Percentiles rank a stretch among this genome's conserved stretches.
Conservation (phyloP, 30 jellyfish, hydroid and myxozoan species). For the Aurelia coerulea region DNA sequence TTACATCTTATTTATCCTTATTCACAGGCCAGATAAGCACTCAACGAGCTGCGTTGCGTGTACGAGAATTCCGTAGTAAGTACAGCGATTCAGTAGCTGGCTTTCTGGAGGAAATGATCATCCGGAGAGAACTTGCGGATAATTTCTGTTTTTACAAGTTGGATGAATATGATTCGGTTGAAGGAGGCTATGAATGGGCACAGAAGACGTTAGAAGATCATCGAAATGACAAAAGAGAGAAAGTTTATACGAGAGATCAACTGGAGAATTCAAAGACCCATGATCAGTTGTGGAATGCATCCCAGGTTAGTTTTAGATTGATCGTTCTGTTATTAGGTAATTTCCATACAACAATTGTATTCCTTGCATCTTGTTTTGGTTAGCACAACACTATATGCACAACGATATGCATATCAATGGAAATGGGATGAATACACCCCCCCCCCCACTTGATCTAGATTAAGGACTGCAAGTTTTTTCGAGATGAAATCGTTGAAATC, state of each 20-base stretch:
- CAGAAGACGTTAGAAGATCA: slow-evolving; percentile 79
- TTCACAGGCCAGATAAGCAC: slow-evolving; percentile 75
- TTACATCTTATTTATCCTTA: background rate
- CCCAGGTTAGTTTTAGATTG: slow-evolving; percentile 57
- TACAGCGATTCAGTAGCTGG: slow-evolving; percentile 71
- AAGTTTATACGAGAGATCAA: slow-evolving; percentile 53
- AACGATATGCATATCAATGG: no score
- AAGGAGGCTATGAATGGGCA: slow-evolving; percentile 86
- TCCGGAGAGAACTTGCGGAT: slow-evolving; percentile 84
- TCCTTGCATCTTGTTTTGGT: no score
- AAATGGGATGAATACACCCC: no score
- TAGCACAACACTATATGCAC: no score
- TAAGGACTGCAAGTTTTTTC: no score
- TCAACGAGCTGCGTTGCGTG: slow-evolving; percentile 81
- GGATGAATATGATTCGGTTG: slow-evolving; percentile 62
- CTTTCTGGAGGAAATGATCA: slow-evolving; percentile 77
- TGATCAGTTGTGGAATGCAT: slow-evolving; percentile 89
- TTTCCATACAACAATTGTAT: no score
- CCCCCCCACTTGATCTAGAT: no score
- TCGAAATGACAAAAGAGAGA: slow-evolving; percentile 71
- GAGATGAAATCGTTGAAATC: no score
- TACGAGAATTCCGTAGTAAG: slow-evolving; percentile 46
- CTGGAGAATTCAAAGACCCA: slow-evolving; percentile 79
- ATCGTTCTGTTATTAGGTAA: background rate
- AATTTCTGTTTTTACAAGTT: slow-evolving; percentile 71